phyloP scores from a whole-genome alignment of 2,888 invertebrate genomes.

The Philereme vetulata region DNA sequence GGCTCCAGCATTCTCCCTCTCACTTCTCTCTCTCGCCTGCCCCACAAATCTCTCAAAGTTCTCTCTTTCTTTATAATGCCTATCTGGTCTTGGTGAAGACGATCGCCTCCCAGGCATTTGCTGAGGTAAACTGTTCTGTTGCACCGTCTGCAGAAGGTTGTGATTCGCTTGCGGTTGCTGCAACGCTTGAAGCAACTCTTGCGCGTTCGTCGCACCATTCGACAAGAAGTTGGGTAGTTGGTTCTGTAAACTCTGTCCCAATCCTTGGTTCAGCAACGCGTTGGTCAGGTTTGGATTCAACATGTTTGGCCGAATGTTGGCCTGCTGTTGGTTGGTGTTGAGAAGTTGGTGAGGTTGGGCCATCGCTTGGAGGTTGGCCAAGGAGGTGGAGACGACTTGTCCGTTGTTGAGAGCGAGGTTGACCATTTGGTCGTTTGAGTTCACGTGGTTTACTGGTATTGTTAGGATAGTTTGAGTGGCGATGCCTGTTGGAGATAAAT shows the following conservation, averaged over 20 bases:
- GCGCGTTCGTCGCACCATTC: slow-evolving; percentile 87
- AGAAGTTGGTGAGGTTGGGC: slow-evolving; percentile 88
- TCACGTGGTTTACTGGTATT: slow-evolving; percentile 96
- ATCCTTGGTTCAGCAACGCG: slow-evolving; percentile 86
- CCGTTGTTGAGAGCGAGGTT: slow-evolving; percentile 93
- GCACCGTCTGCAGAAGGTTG: slow-evolving; percentile 76
- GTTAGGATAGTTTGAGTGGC: slow-evolving; percentile 98
- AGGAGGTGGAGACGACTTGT: slow-evolving; percentile 92
- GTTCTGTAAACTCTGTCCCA: slow-evolving; percentile 78
- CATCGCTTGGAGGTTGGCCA: slow-evolving; percentile 91
- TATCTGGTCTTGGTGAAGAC: slow-evolving; percentile 73
- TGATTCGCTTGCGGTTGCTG: slow-evolving; percentile 77
- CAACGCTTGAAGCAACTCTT: slow-evolving; percentile 89
- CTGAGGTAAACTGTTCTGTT: slow-evolving; percentile 77
- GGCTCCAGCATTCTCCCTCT: slow-evolving; percentile 80
- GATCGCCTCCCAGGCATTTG: slow-evolving; percentile 79
- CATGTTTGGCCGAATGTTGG: slow-evolving; percentile 77
- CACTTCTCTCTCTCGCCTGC: slow-evolving; percentile 79
- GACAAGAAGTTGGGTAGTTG: slow-evolving; percentile 89
- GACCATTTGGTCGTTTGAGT: slow-evolving; percentile 89
- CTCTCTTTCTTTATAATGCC: slow-evolving; percentile 80
- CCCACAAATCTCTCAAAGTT: slow-evolving; percentile 73
- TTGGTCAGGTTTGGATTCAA: slow-evolving; percentile 86
- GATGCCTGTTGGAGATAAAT: slow-evolving; percentile 86
- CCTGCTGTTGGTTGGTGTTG: slow-evolving; percentile 81